Evolutionary conservation across 2,113 vertebrate species (phyloP).

Genomic region (Indri indri): DNA sequence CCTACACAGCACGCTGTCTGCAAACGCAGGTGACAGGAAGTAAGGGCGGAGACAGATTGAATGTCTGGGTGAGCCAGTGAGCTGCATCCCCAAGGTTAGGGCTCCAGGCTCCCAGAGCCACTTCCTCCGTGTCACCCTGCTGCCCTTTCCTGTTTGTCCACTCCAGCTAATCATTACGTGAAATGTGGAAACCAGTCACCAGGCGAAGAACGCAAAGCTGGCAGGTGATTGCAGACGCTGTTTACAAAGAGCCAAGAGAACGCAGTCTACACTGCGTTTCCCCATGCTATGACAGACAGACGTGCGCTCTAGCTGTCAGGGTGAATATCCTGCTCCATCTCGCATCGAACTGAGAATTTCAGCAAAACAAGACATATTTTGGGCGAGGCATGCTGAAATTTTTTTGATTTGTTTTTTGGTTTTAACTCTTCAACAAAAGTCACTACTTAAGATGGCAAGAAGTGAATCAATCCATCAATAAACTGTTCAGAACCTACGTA

Average conservation of each 20-base stretch:
- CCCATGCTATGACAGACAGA: neutral
- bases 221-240: rapidly evolving
- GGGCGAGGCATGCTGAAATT: neutral
- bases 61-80: neutral
- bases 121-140: neutral
- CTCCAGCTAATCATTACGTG: neutral
- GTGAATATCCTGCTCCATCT: neutral
- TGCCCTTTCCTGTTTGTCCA: conserved; percentile 49
- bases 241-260: conserved; percentile 21
- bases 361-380: neutral
- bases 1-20: neutral
- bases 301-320: neutral
- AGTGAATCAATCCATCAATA: neutral
- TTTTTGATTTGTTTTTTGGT: neutral
- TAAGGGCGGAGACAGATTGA: neutral
- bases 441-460: neutral
- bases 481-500: neutral
- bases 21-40: neutral
- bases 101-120: neutral
- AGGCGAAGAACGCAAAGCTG: neutral
- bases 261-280: neutral
- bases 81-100: neutral
- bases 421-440: conserved; percentile 28
- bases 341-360: neutral
- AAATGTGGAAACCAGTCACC: conserved; percentile 23